Evolutionary conservation across 2,888 invertebrate genomes (phyloP).

Genomic region (Tipula helvola): DNA sequence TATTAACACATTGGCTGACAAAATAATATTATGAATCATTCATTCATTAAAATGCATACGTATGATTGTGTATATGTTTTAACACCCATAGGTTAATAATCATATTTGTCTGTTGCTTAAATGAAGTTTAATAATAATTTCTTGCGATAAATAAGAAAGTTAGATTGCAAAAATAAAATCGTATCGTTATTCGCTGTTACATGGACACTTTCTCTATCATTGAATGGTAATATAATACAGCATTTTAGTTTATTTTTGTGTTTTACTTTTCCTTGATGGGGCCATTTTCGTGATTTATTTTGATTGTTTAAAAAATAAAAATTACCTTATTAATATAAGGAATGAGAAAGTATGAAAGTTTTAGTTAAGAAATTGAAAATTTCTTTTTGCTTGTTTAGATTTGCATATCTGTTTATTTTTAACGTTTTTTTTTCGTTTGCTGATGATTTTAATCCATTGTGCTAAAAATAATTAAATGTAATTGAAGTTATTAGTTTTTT

Average conservation of each 20-base stretch:
- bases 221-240: slow-evolving; percentile 4
- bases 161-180: not conserved
- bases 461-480: not conserved
- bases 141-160: not conserved
- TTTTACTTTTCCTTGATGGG: slow-evolving; percentile 4
- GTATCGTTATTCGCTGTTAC: not conserved
- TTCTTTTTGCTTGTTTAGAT: slow-evolving; percentile 4
- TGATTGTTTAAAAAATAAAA: slow-evolving; percentile 4
- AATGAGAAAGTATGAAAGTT: slow-evolving; percentile 4
- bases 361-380: not conserved
- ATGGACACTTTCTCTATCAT: not conserved
- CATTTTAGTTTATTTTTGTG: not conserved
- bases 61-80: not conserved
- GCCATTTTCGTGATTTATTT: slow-evolving; percentile 4
- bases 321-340: not conserved
- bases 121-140: not conserved
- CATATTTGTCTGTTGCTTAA: not conserved
- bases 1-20: not conserved
- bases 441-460: not conserved
- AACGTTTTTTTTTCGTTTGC: not conserved
- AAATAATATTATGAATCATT: not conserved
- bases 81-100: not conserved
- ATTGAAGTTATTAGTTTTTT: not conserved
- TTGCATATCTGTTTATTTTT: not conserved
- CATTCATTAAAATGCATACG: not conserved